Base-by-base conservation (phyloP, 2,797 vertebrate genomes). In the Hapalemur alaotrensis region DNA sequence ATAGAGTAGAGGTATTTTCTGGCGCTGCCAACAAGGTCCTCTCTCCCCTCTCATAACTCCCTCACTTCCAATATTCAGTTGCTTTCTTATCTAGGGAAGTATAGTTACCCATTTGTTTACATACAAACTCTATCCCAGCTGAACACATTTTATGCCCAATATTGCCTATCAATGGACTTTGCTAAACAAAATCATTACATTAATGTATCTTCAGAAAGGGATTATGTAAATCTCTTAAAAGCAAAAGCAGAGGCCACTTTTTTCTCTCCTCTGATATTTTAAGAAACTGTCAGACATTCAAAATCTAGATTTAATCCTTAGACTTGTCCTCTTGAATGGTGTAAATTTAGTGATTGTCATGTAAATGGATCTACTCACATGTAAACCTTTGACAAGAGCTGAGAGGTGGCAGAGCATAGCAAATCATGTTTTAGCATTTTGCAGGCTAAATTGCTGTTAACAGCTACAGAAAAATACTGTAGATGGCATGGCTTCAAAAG, bases 401-500 rank as follows among this genome's bases (percentile, higher is more conserved):
- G n/a, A 65, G 48, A 79, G 52, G 35, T 69, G 30, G 59, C 14
- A 83, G 78, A 86, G 57, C 18, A 69, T 41, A 80, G 65, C 1
- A 95, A 93, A 95, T 73, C 9, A 61, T 54, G 4, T 48, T 78
- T 57, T 78, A 95, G 59, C 73, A 91, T 87, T 94, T 93, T 96
- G 38, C 46, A 80, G 69, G 3, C 22, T 35, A 89, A 92, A 94
- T 57, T 83, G 89, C 92, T 88, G n/a, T 78, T 84, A 96, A 93
- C 38, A 84, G 50, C 48, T 78, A 52, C 9, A 83, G 46, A 84
- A 92, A 95, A 86, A 65, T 46, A 75, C 43, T 57, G 8, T 73
- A 73, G 69, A 75, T 89, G 69, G 52, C 30, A 89, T 57, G 43
- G 2, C 72, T 95, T 95, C n/a, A 38, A 88, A 96, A 43, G n/a